A percentile compares a stretch with the other conserved stretches of the same genome.
These are phyloP conservation scores for Blastobasis adustella DNA, from an alignment of 2,888 invertebrate species.

Conservation along the genomic window DNA sequence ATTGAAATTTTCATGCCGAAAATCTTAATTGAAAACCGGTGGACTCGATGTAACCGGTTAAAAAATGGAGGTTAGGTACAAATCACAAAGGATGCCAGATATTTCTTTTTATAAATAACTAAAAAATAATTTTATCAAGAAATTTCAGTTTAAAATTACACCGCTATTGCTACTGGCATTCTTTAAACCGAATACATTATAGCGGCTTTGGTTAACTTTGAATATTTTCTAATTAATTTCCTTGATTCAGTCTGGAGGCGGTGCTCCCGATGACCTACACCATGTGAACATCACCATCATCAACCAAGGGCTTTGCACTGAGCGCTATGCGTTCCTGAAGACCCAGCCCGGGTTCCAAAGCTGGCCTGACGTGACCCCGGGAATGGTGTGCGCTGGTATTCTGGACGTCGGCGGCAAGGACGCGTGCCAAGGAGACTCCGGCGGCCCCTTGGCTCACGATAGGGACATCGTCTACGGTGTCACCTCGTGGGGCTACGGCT, in stretches of 20 bases:
- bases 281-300: slow-evolving; percentile 28
- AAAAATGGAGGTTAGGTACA: too few species aligned
- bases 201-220: too few species aligned
- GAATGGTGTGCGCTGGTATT: slow-evolving; percentile 52
- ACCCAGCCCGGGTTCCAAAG: neutral
- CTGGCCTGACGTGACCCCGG: slow-evolving; percentile 31
- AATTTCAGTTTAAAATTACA: too few species aligned
- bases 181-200: too few species aligned
- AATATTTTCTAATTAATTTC: too few species aligned
- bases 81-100: too few species aligned
- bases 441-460: slow-evolving; percentile 27
- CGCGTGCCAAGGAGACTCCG: slow-evolving; percentile 28
- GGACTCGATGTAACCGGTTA: too few species aligned
- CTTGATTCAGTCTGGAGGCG: slow-evolving; percentile 18
- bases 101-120: too few species aligned
- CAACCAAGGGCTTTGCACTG: slow-evolving; percentile 36
- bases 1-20: too few species aligned
- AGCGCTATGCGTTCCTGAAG: slow-evolving; percentile 35
- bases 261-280: slow-evolving; percentile 25
- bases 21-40: too few species aligned
- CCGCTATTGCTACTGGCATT: too few species aligned
- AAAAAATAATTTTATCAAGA: too few species aligned
- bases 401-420: slow-evolving; percentile 30
- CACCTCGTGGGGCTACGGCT: slow-evolving; percentile 7
- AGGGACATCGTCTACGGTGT: slow-evolving; percentile 13